Base-by-base conservation (phyloP, 2,113 vertebrate species). In the Pipra filicauda region DNA sequence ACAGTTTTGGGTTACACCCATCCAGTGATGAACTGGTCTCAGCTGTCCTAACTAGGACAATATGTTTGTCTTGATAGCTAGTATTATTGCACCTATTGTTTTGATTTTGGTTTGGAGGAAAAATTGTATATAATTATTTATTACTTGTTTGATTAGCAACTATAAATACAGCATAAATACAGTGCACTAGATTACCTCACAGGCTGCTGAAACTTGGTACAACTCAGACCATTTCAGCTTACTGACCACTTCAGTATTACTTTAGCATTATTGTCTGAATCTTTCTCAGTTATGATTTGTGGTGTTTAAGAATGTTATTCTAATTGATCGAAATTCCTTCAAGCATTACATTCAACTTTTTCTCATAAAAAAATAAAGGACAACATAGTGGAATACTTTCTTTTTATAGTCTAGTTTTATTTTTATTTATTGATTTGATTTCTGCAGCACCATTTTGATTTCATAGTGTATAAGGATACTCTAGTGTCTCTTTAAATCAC, bases 341-440 rank as follows among this genome's bases (percentile, higher is more conserved):
- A 61, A 72, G 24, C 10, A 11, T 46, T 81, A 18, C 15, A 15
- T 66, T 67, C 89, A 61, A 57, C 12, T 51, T 88, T 74, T 85
- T 82, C 58, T 54, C 12, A 15, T 52, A 4, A 77, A 71, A 89
- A 76, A 74, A 44, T 6, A 51, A 81, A 35, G 7, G 16, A 12
- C 41, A 59, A 33, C 20, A 27, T 48, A 46, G 15, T 70, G 52
- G 24, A 69, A 75, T 79, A 20, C 12, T 93, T 89, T 82, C 11
- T 76, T 85, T 89, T 65, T 65, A 31, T 17, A 49, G 24, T 35
- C 26, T 59, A 20, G 15, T 57, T 58, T 87, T 5, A 10, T 78
- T 85, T 92, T 89, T 91, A 80, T 86, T 85, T 37, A 69, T 72
- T 92, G 35, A 37, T 91, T 81, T 87, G 44, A 62, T 82, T 95